Conservation (phyloP, 2,113 vertebrate genomes). For the Coregonus clupeaformis region DNA sequence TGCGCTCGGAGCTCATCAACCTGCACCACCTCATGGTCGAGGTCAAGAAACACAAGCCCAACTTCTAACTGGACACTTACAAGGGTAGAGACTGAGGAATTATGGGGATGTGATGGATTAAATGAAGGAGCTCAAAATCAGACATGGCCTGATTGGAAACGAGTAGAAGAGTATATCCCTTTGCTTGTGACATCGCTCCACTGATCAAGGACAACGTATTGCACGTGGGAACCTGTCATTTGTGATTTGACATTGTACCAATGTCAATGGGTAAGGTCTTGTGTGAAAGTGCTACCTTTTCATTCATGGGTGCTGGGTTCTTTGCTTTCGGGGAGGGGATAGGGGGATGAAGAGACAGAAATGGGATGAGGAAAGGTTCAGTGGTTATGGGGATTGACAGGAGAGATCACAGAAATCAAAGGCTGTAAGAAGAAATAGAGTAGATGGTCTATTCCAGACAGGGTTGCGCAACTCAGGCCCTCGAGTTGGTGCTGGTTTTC, state of each 20-base stretch:
- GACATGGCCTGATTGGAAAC: neutral
- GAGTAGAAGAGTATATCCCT: neutral
- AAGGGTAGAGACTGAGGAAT: neutral
- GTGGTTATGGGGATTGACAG: no score
- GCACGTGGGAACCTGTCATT: neutral
- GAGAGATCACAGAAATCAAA: no score
- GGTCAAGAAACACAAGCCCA: constrained; percentile 93
- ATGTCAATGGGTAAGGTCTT: neutral
- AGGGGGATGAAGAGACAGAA: no score
- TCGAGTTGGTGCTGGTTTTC: no score
- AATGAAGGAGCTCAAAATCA: no score
- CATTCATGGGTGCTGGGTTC: no score
- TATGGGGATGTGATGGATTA: neutral
- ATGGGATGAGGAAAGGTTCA: neutral
- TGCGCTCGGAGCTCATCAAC: constrained; percentile 90
- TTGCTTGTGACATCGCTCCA: neutral
- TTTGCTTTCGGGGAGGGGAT: neutral
- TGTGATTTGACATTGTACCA: neutral
- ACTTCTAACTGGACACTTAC: constrained; percentile 74
- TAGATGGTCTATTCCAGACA: no score
- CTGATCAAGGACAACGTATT: neutral
- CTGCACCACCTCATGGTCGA: constrained; percentile 95
- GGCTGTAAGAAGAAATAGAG: no score
- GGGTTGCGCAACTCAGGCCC: no score
- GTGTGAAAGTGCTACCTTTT: no score